Evolutionary conservation across 2,113 vertebrate species (phyloP), one percentile per base, ranked within the genome.

Genomic region (Okapia johnstoni): DNA sequence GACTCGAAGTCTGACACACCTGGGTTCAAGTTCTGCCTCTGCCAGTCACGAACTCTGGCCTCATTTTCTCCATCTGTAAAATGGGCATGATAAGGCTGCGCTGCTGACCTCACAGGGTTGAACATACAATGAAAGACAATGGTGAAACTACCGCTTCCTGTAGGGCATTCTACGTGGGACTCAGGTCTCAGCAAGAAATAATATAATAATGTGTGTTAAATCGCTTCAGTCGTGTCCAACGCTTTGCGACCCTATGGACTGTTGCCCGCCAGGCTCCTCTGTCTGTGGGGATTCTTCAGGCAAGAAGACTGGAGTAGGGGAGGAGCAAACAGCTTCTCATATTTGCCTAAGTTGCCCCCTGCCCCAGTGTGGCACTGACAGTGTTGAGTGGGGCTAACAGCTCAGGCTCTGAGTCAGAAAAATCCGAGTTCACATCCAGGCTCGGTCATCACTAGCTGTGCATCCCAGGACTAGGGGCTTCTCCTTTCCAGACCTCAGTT

Each of bases 31-130:
- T 61, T 46, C 87, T 54, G 50, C 40, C 55, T 89, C 85, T 83
- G 58, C 50, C 77, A 79, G 43, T 54, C 76, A n/a, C 2, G 1
- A 50, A 33, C 61, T 89, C 81, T 92, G 70, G 80, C 36, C 36
- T 95, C 48, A 60, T 52, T 85, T 96, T 92, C 77, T 85, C 84
- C 48, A n/a, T 97, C 85, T 66, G n/a, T 77, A 58, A 93, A 97
- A 95, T 80, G 79, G 61, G 52, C 25, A 12, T 7, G 26, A 19
- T 61, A 89, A 76, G 46, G 25, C n/a, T 55, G 28, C 19, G 15
- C 88, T 9, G 50, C 16, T 83, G 58, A 91, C 57, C 52, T 86
- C 30, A 25, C 1, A 13, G 8, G 46, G 46, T n/a, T 25, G 28
- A 83, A 57, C 16, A 30, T 81, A 85, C 66, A 66, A 55, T 13